Evolutionary conservation across 2,888 invertebrate species (phyloP).

Genomic region (Clitarchus hookeri): DNA sequence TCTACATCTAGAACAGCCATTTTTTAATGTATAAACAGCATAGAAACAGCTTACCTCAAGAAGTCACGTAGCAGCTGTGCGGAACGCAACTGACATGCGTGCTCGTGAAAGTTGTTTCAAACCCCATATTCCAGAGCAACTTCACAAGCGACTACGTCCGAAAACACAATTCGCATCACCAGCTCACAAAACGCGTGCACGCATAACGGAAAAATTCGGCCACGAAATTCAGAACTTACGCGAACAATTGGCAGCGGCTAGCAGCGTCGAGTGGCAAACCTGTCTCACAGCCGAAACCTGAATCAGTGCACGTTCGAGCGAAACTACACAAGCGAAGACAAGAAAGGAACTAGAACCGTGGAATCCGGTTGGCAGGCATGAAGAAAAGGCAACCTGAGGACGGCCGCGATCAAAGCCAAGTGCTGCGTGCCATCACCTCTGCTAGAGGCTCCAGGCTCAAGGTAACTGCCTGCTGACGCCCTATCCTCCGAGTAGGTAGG

Average conservation of each 20-base stretch:
- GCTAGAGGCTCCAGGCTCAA: neutral
- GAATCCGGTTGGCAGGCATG: constrained; percentile 7
- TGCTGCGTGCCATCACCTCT: neutral
- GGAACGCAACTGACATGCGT: neutral
- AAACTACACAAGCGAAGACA: neutral
- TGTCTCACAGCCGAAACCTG: neutral
- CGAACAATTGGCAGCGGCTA: neutral
- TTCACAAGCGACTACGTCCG: neutral
- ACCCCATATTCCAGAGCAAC: neutral
- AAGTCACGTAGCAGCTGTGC: neutral
- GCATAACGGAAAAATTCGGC: neutral
- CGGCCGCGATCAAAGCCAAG: neutral
- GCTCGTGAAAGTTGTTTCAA: neutral
- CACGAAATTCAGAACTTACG: neutral
- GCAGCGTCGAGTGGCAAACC: neutral
- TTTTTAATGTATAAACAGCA: neutral
- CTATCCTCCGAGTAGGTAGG: neutral
- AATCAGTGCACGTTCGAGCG: neutral
- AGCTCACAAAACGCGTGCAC: neutral
- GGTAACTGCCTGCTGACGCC: neutral
- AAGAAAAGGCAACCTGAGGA: neutral
- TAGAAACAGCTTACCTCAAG: neutral
- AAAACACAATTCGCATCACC: neutral
- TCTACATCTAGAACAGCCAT: neutral
- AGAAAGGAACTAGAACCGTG: neutral